phyloP scores from a whole-genome alignment of 2,113 vertebrate genomes.

The Peromyscus leucopus region DNA sequence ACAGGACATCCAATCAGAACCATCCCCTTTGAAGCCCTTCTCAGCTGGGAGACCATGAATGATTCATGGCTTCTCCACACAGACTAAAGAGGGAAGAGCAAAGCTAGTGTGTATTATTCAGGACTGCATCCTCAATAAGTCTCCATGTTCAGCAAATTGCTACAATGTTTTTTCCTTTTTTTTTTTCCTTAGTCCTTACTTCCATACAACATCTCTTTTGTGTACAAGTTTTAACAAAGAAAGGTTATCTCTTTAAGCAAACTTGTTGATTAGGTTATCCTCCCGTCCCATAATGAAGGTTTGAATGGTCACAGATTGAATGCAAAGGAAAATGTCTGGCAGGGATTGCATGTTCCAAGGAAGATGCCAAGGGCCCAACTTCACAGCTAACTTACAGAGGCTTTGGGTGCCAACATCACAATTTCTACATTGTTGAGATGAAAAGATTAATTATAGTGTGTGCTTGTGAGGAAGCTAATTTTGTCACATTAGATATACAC shows the following conservation, averaged over 20 bases:
- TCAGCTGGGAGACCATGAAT: constrained; percentile 97
- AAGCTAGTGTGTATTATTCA: constrained; percentile 93
- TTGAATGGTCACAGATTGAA: constrained; percentile 43
- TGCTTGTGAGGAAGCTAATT: constrained; percentile 43
- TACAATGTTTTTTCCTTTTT: constrained; percentile 89
- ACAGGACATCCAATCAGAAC: constrained; percentile 94
- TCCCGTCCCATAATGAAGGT: constrained; percentile 64
- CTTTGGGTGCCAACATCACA: constrained; percentile 7
- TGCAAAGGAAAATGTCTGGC: constrained; percentile 32
- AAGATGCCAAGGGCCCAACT: constrained; percentile 45
- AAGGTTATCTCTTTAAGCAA: constrained; percentile 81
- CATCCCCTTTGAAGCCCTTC: constrained; percentile 95
- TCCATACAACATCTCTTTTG: constrained; percentile 88
- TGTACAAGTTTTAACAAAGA: constrained; percentile 87
- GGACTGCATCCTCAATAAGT: constrained; percentile 91
- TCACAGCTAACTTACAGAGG: constrained; percentile 63
- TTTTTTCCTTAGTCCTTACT: constrained; percentile 90
- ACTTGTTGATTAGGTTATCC: constrained; percentile 79
- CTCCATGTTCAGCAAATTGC: constrained; percentile 92
- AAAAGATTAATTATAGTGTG: constrained; percentile 68
- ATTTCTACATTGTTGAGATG: constrained; percentile 33
- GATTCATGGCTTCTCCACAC: constrained; percentile 94
- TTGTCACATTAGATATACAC: background rate
- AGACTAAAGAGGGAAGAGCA: constrained; percentile 93
- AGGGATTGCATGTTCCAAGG: constrained; percentile 55